Base-by-base conservation (phyloP, 2,797 vertebrate genomes). In the Liparis tanakae region DNA sequence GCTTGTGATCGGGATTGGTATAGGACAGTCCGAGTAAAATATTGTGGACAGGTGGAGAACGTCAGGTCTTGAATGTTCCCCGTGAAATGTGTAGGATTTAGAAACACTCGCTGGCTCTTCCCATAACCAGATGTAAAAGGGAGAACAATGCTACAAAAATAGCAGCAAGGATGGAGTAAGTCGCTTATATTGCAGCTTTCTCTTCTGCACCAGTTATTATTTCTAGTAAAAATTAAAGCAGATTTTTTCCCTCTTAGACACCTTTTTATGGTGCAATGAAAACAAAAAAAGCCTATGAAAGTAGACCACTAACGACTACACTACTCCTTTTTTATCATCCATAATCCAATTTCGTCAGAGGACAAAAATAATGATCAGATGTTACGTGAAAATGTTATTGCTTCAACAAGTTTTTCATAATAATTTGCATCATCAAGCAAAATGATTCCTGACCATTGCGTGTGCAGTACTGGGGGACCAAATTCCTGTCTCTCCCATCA, bases 401-500 rank as follows among this genome's bases (percentile, higher is more conserved):
- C 4, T 53, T 67, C 37, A 51, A 7, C 14, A 4, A 25, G n/a
- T 50, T 6, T 55, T 44, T 51, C 14, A 9, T 64, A 10, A 25
- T 37, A 1, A 60, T 69, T 70, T 62, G 8, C 13, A 53, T 53
- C n/a, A 50, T 20, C 48, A 20, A 56, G 13, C 17, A 60, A 66
- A 70, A 68, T 78, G 4, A 33, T 70, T 8, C 4, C 0, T 50
- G 7, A 62, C 41, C 20, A 64, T 4, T 60, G 25, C 39, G 22
- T 56, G 20, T 55, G 33, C 43, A 67, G 34, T 7, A 14, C 17
- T 51, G 65, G 70, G 22, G 30, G 14, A 7, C 33, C 22, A 34
- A 78, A 79, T 58, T 33, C 48, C 30, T 58, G 68, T 34, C 67
- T 79, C 81, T 72, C 67, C 33, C 53, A 53, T 81, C 20, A 46